These are phyloP conservation scores for Halcyon leucocephala DNA, from an alignment of 2,797 vertebrate genomes.

Conservation along the genomic window DNA sequence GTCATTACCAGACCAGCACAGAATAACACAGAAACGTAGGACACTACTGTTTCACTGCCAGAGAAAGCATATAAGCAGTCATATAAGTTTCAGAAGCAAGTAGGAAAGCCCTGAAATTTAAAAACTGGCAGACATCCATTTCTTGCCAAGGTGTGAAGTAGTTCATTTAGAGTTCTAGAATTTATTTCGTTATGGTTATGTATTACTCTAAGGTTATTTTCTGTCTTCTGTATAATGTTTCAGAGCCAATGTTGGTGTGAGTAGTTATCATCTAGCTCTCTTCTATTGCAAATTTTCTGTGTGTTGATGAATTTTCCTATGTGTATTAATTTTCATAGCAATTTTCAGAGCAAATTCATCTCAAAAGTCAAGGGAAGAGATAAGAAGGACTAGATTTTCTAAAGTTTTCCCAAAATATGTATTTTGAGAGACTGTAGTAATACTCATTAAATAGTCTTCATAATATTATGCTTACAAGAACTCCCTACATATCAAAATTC, in stretches of 20 bases:
- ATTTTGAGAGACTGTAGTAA: background rate
- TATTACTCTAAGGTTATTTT: background rate
- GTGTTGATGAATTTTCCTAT: background rate
- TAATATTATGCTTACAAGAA: background rate
- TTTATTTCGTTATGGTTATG: background rate
- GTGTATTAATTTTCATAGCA: background rate
- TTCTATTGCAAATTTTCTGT: background rate
- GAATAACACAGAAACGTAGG: background rate
- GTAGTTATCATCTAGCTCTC: background rate
- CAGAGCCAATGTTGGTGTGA: background rate
- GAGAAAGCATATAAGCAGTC: background rate
- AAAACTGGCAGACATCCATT: background rate
- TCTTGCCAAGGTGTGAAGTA: background rate
- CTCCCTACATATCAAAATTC: background rate
- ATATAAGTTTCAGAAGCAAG: background rate
- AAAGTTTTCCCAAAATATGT: background rate
- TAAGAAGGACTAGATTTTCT: background rate
- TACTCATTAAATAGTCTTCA: background rate
- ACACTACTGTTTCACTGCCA: background rate
- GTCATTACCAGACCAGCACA: background rate
- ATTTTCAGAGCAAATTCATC: background rate
- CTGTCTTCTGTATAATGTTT: background rate
- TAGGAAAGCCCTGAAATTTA: background rate
- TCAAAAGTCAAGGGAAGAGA: background rate
- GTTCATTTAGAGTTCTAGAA: background rate